A percentile compares a stretch with the other conserved stretches of the same genome.
These are phyloP conservation scores for Stictocephala bisonia DNA, from an alignment of 2,888 invertebrate species.

Conservation along the genomic window DNA sequence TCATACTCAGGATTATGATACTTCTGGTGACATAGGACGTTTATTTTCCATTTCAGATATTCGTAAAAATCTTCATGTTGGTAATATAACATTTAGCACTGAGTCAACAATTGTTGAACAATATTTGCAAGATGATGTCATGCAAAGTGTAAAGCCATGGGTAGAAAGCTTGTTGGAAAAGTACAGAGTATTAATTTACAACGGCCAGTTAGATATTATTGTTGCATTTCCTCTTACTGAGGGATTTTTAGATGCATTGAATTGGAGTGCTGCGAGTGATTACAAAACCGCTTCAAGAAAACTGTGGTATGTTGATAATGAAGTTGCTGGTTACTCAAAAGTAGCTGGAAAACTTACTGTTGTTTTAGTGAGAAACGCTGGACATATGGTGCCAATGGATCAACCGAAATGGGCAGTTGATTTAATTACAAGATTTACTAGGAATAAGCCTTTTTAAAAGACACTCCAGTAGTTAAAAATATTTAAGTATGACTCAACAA, in stretches of 20 bases:
- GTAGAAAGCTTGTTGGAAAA: conserved; percentile 73
- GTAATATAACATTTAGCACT: conserved; percentile 77
- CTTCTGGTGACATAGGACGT: conserved; percentile 63
- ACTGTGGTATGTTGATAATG: conserved; percentile 73
- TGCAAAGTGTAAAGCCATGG: conserved; percentile 83
- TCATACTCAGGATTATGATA: conserved; percentile 60
- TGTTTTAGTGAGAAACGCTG: conserved; percentile 80
- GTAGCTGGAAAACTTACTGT: conserved; percentile 78
- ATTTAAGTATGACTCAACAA: background rate
- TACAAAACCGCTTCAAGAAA: conserved; percentile 76
- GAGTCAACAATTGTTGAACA: conserved; percentile 73
- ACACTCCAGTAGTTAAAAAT: background rate
- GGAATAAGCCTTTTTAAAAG: conserved; percentile 13
- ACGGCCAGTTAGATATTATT: conserved; percentile 91
- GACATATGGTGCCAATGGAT: conserved; percentile 85
- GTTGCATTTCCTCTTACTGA: conserved; percentile 89
- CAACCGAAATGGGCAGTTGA: conserved; percentile 83
- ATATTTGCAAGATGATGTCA: conserved; percentile 79
- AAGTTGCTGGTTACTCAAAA: conserved; percentile 82
- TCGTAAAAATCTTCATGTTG: conserved; percentile 80
- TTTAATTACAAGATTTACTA: conserved; percentile 72
- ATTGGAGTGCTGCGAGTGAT: conserved; percentile 74
- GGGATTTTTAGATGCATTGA: conserved; percentile 78
- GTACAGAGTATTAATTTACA: conserved; percentile 84
- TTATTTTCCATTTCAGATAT: conserved; percentile 52